Percentiles rank a stretch among this genome's conserved stretches.
Conservation (phyloP, 2,888 invertebrate genomes). For the Megaustenia siamemsis region DNA sequence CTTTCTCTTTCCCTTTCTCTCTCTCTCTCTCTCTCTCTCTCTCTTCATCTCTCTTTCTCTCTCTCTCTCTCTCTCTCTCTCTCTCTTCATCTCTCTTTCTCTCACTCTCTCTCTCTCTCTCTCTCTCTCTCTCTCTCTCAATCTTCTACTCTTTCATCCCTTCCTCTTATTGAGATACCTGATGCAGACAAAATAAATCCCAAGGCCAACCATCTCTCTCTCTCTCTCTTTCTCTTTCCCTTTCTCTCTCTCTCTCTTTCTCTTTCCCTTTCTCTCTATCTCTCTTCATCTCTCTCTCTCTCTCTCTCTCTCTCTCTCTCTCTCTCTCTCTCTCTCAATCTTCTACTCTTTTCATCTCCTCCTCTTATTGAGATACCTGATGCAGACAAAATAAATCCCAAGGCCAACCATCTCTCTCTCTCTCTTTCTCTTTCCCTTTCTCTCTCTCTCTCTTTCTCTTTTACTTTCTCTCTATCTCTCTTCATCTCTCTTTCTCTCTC, state of each 20-base stretch:
- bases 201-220: neutral
- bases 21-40: constrained; percentile 1
- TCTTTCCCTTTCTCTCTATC: too few relatives aligned
- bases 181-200: too few relatives aligned
- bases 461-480: too few relatives aligned
- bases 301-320: constrained; percentile 5
- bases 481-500: constrained; percentile 18
- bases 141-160: neutral
- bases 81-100: constrained; percentile 12
- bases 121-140: too few relatives aligned
- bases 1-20: too few relatives aligned
- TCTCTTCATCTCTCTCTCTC: neutral
- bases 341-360: too few relatives aligned
- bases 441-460: constrained; percentile 13
- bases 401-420: neutral
- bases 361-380: too few relatives aligned
- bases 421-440: neutral
- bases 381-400: too few relatives aligned
- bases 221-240: constrained; percentile 10
- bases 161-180: neutral
- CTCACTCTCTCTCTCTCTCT: neutral
- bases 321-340: constrained; percentile 23
- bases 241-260: neutral
- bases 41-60: constrained; percentile 1
- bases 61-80: neutral